Percentiles rank a stretch among this genome's conserved stretches.
Evolutionary conservation across 2,888 invertebrate genomes (phyloP).

Genomic region (Nephrocerus scutellatus): DNA sequence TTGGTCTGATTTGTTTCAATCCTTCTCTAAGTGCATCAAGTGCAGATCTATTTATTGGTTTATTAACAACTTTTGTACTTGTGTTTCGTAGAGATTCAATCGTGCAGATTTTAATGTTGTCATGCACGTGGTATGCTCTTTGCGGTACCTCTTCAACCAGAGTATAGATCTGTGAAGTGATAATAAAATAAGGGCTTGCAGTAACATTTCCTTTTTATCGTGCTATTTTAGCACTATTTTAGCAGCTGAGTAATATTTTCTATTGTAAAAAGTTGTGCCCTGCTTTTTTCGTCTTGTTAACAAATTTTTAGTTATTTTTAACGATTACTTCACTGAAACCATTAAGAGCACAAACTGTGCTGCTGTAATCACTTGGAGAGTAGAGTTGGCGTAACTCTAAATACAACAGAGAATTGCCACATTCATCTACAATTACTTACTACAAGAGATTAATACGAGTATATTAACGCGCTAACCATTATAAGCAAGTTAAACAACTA

Average conservation of each 20-base stretch:
- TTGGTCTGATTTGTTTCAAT: slow-evolving; percentile 56
- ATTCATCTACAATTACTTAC: too few relatives aligned
- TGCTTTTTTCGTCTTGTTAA: too few relatives aligned
- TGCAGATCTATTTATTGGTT: slow-evolving; percentile 18
- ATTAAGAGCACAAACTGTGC: too few relatives aligned
- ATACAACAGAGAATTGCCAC: too few relatives aligned
- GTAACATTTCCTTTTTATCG: slow-evolving; percentile 12
- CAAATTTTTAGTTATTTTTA: too few relatives aligned
- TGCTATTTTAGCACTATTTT: neutral
- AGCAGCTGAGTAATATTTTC: neutral
- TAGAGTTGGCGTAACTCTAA: too few relatives aligned
- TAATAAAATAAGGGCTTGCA: neutral
- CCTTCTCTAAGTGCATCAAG: slow-evolving; percentile 51
- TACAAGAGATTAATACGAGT: too few relatives aligned
- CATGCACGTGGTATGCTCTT: slow-evolving; percentile 25
- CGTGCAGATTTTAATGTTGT: slow-evolving; percentile 28
- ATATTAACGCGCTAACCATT: too few relatives aligned
- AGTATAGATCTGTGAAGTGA: slow-evolving; percentile 28
- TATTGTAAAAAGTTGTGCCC: neutral
- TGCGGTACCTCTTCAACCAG: slow-evolving; percentile 36
- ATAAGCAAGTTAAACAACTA: too few relatives aligned
- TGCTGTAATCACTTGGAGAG: too few relatives aligned
- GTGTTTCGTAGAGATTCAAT: slow-evolving; percentile 26
- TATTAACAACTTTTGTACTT: slow-evolving; percentile 7
- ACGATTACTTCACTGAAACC: too few relatives aligned